A percentile compares a stretch with the other conserved stretches of the same genome.
These are phyloP conservation scores for Saimiri boliviensis DNA, from an alignment of 2,113 vertebrate species.

Conservation along the genomic window DNA sequence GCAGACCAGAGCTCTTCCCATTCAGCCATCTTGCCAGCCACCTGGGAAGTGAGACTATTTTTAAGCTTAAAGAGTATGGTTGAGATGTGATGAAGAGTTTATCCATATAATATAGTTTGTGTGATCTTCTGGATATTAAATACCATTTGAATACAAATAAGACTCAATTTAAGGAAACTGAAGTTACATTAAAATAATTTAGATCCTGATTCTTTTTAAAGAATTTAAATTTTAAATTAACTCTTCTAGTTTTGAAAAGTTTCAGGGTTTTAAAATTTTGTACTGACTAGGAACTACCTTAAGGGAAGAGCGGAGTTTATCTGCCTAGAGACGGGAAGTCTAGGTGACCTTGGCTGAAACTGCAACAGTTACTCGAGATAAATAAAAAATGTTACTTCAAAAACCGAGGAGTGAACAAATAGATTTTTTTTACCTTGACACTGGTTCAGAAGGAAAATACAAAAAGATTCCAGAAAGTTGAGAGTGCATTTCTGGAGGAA, in stretches of 20 bases:
- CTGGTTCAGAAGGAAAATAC: neutral
- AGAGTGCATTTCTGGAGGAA: neutral
- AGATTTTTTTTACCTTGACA: conserved; percentile 5
- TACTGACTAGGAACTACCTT: neutral
- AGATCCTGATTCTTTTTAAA: neutral
- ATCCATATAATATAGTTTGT: neutral
- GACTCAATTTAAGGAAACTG: neutral
- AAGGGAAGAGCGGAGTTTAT: neutral
- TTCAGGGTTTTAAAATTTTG: neutral
- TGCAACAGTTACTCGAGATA: neutral
- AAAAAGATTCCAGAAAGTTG: neutral
- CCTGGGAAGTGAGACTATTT: neutral
- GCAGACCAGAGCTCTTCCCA: too few relatives aligned
- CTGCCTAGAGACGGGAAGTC: neutral
- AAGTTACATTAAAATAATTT: conserved; percentile 21
- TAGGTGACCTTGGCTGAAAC: neutral
- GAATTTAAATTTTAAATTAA: neutral
- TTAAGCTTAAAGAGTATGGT: neutral
- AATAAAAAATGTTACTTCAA: neutral
- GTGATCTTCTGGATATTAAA: neutral
- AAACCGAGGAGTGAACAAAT: neutral
- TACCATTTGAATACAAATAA: conserved; percentile 11
- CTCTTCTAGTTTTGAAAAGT: neutral
- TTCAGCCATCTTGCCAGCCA: too few relatives aligned
- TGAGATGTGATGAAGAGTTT: conserved; percentile 12